Conservation (phyloP, 2,797 vertebrate species). For the Percopsis omiscomaycus region DNA sequence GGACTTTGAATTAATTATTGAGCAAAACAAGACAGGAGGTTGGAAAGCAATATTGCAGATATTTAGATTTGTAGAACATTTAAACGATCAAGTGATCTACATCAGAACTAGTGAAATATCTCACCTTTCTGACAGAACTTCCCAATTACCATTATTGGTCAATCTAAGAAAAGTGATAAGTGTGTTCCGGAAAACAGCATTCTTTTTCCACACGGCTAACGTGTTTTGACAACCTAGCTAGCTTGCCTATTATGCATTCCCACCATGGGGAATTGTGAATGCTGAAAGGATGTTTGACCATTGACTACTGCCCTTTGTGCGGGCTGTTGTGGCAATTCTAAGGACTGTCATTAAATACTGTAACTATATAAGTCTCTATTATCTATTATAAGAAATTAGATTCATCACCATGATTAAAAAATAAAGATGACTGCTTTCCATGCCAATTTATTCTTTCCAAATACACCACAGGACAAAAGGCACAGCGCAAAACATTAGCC, state of each 20-base stretch:
- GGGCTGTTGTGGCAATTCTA: not conserved
- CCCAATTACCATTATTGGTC: no score
- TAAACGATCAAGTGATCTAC: no score
- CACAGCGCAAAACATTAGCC: no score
- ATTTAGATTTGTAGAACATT: not conserved
- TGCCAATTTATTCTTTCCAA: constrained; percentile 1
- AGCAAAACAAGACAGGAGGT: not conserved
- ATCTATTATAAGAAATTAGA: no score
- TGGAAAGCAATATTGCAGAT: not conserved
- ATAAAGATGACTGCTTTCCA: constrained; percentile 13
- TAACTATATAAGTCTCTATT: not conserved
- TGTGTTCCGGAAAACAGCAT: no score
- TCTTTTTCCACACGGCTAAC: not conserved
- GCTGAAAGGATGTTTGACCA: not conserved
- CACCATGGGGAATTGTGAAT: not conserved
- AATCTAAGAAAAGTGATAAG: no score
- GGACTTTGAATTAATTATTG: not conserved
- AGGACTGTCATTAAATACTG: not conserved
- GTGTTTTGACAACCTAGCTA: no score
- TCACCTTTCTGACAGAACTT: no score
- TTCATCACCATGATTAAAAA: not conserved
- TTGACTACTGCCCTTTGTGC: not conserved
- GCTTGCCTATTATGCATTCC: not conserved
- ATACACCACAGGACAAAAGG: constrained; percentile 8
- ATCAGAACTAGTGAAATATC: no score